phyloP scores from a whole-genome alignment of 2,797 vertebrate genomes.

The Anomalospiza imberbis region DNA sequence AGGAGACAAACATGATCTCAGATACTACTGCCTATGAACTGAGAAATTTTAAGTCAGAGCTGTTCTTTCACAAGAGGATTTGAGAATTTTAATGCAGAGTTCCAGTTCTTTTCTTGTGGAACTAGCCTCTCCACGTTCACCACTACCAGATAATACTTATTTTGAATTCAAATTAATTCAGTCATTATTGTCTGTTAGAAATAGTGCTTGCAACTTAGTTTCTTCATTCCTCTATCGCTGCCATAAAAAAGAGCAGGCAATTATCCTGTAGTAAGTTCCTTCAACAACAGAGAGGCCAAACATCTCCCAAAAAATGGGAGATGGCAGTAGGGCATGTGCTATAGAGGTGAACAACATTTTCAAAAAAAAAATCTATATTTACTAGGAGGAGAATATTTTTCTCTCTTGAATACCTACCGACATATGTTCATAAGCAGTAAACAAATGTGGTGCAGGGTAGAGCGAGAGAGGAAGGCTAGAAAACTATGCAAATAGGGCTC shows the following conservation, averaged over 20 bases:
- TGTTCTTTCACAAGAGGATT: not conserved
- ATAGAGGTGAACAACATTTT: not conserved
- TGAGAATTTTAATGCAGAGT: not conserved
- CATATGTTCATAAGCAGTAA: not conserved
- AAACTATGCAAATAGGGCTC: not conserved
- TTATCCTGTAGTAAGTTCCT: not conserved
- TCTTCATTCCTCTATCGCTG: not conserved
- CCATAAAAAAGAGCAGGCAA: not conserved
- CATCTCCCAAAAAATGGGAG: not conserved
- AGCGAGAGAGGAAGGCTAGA: not conserved
- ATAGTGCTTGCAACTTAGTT: not conserved
- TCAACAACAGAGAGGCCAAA: not conserved
- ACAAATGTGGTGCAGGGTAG: not conserved
- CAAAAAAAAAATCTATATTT: not conserved
- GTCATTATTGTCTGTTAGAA: not conserved
- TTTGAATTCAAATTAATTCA: not conserved
- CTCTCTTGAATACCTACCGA: not conserved
- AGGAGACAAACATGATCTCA: conserved; percentile 20
- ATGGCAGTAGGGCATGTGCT: not conserved
- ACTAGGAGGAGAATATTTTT: not conserved
- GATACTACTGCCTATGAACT: not conserved
- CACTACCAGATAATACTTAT: not conserved
- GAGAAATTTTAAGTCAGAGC: not conserved
- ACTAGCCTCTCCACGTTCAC: not conserved
- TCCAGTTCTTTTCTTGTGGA: not conserved